Base-by-base conservation (phyloP, 2,797 vertebrate species). In the Catamblyrhynchus diadema region DNA sequence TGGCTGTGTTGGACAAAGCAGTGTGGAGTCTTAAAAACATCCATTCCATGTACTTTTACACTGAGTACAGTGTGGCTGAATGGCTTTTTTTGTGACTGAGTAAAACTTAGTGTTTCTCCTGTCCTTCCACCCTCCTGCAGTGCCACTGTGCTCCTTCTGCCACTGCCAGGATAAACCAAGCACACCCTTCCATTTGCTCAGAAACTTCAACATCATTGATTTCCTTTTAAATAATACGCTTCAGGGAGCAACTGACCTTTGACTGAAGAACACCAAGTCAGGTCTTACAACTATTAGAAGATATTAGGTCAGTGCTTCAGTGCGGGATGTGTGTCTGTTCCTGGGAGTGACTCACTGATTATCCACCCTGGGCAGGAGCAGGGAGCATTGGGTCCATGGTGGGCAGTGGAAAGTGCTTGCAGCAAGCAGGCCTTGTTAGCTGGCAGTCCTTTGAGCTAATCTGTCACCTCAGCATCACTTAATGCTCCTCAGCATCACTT, bases 211-310 rank as follows among this genome's bases (percentile, higher is more conserved):
- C 14, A 22, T 14, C 14, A 51, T 82, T 75, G 45, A 75, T 88
- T 91, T 86, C 42, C 48, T 45, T 79, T 81, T 62, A 51, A 92
- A 61, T 81, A 71, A 65, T 35, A 47, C 51, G 53, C 75, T 62
- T 87, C 6, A 30, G 70, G 59, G 61, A 86, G 35, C 72, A 88
- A 48, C 84, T 95, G 72, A 81, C 94, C 77, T 97, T 91, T 86
- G 86, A 22, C 54, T 92, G 33, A 93, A 69, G 83, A 80, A 4
- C 44, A 50, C 44, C 17, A 54, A 66, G 22, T n/a, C 67, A 81
- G 50, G 18, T 85, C 42, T 82, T 86, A 54, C 28, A 93, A 62
- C 64, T 64, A 8, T 45, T 74, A 74, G 66, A 64, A 71, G 74
- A 75, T 42, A 57, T 51, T 50, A 56, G 66, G 72, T 95, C 64